Evolutionary conservation across 1,140 invertebrate genomes (phyloP).

Genomic region (Coptotermes formosanus): DNA sequence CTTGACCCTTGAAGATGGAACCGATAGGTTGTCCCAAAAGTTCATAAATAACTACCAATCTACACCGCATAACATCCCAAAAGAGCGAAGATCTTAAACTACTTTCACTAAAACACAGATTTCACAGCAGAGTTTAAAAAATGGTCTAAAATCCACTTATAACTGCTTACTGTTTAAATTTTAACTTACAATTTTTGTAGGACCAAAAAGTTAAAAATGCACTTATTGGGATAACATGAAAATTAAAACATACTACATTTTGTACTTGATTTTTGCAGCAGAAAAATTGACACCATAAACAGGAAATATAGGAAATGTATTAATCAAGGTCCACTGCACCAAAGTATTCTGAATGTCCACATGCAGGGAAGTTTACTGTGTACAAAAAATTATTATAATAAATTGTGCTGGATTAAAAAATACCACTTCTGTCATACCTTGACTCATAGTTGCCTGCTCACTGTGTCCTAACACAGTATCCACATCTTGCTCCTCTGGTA

Average conservation of each 20-base stretch:
- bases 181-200: no score
- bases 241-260: not conserved
- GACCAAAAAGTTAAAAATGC: no score
- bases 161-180: no score
- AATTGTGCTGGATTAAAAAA: not conserved
- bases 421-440: not conserved
- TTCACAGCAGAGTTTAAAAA: no score
- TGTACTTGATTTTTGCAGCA: not conserved
- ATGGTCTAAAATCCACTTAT: no score
- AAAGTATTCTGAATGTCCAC: not conserved
- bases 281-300: not conserved
- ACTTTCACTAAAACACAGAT: no score
- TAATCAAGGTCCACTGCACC: not conserved
- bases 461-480: not conserved
- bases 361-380: not conserved
- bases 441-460: not conserved
- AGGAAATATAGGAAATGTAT: not conserved
- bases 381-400: not conserved
- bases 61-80: no score
- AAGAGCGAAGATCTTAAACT: no score
- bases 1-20: no score
- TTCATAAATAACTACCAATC: no score
- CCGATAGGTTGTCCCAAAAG: no score
- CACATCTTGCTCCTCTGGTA: not conserved
- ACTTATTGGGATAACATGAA: not conserved